These are phyloP conservation scores for Luperina nickerlii DNA, from an alignment of 2,888 invertebrate genomes.

Conservation along the genomic window DNA sequence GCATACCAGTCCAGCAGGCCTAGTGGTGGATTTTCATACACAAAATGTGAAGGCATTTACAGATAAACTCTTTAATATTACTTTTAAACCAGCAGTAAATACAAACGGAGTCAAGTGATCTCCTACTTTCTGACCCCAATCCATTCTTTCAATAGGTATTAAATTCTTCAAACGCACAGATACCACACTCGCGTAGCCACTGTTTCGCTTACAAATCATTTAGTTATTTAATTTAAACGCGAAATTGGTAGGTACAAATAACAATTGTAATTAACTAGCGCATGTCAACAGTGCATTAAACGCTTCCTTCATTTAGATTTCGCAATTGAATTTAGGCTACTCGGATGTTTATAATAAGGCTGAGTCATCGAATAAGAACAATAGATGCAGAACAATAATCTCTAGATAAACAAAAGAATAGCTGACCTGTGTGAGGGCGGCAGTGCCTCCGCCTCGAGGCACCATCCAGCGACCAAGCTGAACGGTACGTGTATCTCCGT, in stretches of 20 bases:
- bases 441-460: slow-evolving; percentile 96
- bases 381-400: slow-evolving; percentile 43
- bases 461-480: slow-evolving; percentile 97
- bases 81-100: not conserved
- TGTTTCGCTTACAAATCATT: not conserved
- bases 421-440: slow-evolving; percentile 92
- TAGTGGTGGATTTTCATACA: no score
- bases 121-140: slow-evolving; percentile 13
- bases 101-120: slow-evolving; percentile 41
- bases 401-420: slow-evolving; percentile 27
- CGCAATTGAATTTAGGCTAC: slow-evolving; percentile 21
- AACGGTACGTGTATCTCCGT: slow-evolving; percentile 92
- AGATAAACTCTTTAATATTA: not conserved
- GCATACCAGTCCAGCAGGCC: no score
- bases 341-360: slow-evolving; percentile 25
- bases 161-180: not conserved
- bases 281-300: slow-evolving; percentile 28
- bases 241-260: not conserved
- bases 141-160: slow-evolving; percentile 8
- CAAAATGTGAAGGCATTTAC: not conserved
- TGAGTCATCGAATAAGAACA: slow-evolving; percentile 45
- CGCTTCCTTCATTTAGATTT: slow-evolving; percentile 31
- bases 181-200: slow-evolving; percentile 15
- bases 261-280: not conserved
- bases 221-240: not conserved